Evolutionary conservation across 1,140 invertebrate genomes (phyloP), one percentile per base, ranked within the genome.

Genomic region (Neotoxoptera formosana): DNA sequence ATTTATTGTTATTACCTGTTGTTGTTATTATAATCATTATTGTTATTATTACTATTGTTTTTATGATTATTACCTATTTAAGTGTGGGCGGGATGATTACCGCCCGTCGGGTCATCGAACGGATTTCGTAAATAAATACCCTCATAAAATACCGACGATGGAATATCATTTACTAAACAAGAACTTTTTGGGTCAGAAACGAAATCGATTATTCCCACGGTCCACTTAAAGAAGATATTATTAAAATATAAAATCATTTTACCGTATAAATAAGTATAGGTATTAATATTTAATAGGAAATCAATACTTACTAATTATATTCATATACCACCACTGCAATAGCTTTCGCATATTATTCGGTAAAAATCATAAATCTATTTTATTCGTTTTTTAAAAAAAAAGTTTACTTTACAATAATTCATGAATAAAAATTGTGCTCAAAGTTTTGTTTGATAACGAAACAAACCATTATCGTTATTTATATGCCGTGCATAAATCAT

Each of bases 371-470:
- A 53, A 56, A 56, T 23, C n/a, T 56, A 25, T 56, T 89, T 56
- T 56, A 41, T 56, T 56, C 4, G 21, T n/a, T 89, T 56, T 89
- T 56, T n/a, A n/a, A n/a, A n/a, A n/a, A 41, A 56, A 56, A 89
- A 89, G 88, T 56, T 76, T 89, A 89, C 11, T 88, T 89, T 25
- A 89, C 48, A 56, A 47, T 41, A 23, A 89, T 56, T 36, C 56
- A 25, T 56, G 30, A 17, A 23, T 23, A 23, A 23, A 36, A 53
- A 53, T 89, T 41, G 6, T 20, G 23, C 89, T 45, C 25, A n/a
- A 90, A 90, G 53, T 90, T 90, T 67, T n/a, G 53, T 60, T 67
- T 45, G 53, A 90, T 90, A 90, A 90, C 36, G 56, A 25, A 89
- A 89, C 51, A 25, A 89, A 89, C 56, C 25, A 56, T 90, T 90